Evolutionary conservation across 1,140 invertebrate genomes (phyloP), one percentile per base, ranked within the genome.

Genomic region (Aphaenogaster rudis): DNA sequence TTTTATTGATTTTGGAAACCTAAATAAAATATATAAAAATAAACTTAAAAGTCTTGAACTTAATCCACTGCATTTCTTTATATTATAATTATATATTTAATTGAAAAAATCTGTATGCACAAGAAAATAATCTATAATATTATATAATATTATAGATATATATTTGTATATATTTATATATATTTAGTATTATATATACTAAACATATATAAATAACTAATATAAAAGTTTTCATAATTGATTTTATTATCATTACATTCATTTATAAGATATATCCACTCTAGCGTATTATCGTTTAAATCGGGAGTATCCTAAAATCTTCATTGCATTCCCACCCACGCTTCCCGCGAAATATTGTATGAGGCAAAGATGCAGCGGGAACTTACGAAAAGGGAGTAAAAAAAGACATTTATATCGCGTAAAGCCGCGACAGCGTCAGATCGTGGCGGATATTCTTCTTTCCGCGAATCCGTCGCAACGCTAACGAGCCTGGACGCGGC

Each of bases 401-500:
- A 71, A 39, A 52, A 33, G 28, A 13, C 21, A 0, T 74, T 61
- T 74, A 36, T 54, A 36, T n/a, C 80, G n/a, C 17, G 28, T 74
- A 72, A 82, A 82, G 45, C 28, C 4, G 59, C 28, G 28, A 64
- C 87, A 48, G 11, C 66, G 52, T 72, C 61, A 54, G 36, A 21
- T 39, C 17, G 17, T 66, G 33, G 63, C 52, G 42, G 28, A 61
- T 82, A 81, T 72, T 59, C 17, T n/a, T n/a, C 28, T 74, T 17
- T 74, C 28, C 21, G 17, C 42, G 54, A 59, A 61, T 74, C 39
- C 54, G 39, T 61, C 28, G 13, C 15, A 64, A 66, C 17, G 71
- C 59, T 87, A 88, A 88, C 86, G 54, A 80, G 66, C 33, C 33
- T 5, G n/a, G 28, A 33, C 71, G 39, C n/a, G 57, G 57, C 84